Evolutionary conservation across 2,113 vertebrate species (phyloP), one percentile per base, ranked within the genome.

Genomic region (Excalfactoria chinensis): DNA sequence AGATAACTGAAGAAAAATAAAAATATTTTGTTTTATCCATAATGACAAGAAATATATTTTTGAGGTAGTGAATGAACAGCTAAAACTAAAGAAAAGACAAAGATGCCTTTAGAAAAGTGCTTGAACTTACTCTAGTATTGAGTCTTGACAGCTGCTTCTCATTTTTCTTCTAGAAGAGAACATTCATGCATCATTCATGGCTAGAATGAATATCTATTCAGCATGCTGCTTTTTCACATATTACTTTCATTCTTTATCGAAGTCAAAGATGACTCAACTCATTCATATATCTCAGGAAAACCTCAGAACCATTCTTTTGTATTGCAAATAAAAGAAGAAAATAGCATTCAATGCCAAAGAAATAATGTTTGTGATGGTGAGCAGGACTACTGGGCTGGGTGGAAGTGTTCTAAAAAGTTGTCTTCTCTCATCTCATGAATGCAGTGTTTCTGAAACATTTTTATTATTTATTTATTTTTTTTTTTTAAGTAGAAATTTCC

Each of bases 181-280:
- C n/a, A 32, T 87, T 89, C 43, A 88, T 91, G 44, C 30, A 93
- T 92, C 84, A 91, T 93, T 91, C 41, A 94, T 56, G 83, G 30
- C 34, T 84, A 81, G 40, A 18, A 58, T 32, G 37, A 62, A 88
- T 95, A 95, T 88, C 63, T 95, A 30, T 85, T 96, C 79, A 84
- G 10, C 51, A 32, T 77, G 37, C n/a, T 91, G 63, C 67, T 71
- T 48, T 59, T 95, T 93, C 60, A 90, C 32, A 71, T 83, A 79
- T 92, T 95, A 72, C 74, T 68, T 95, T 96, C 55, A 58, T 90
- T 79, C 70, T 95, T 95, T 92, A 90, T 93, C 66, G 78, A 63
- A 86, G 44, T 84, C 86, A 83, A 22, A 94, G 83, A 89, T 93
- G 28, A 95, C 35, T 96, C 56, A 66, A 48, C 70, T 77, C 89